Evolutionary conservation across 2,888 invertebrate species (phyloP).

Genomic region (Acanthosepion pharaonis): DNA sequence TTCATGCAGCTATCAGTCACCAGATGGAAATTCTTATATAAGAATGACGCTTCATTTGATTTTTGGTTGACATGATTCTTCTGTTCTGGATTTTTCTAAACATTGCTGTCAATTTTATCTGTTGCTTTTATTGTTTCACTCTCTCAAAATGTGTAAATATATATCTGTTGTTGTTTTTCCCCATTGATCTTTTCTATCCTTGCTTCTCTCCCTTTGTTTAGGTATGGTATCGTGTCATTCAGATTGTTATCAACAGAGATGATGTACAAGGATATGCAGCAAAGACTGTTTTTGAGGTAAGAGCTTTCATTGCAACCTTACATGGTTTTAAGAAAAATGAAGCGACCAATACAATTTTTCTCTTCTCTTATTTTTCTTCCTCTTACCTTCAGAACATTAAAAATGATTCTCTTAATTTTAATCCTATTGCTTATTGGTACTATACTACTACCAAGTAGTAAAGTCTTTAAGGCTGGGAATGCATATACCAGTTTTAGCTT

Average conservation of each 20-base stretch:
- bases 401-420: too few species aligned
- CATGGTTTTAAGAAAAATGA: background rate
- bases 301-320: conserved; percentile 48
- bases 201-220: conserved; percentile 49
- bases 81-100: background rate
- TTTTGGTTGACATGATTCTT: background rate
- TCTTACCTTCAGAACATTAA: too few species aligned
- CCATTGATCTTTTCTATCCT: background rate
- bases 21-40: too few species aligned
- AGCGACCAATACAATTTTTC: too few species aligned
- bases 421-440: too few species aligned
- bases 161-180: background rate
- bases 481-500: too few species aligned
- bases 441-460: too few species aligned
- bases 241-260: conserved; percentile 99
- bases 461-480: too few species aligned
- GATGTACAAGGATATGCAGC: conserved; percentile 99
- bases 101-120: background rate
- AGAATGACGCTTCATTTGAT: background rate
- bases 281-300: conserved; percentile 97
- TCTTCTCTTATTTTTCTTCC: too few species aligned
- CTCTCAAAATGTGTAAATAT: background rate
- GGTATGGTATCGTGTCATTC: conserved; percentile 97
- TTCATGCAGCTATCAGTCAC: too few species aligned
- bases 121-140: background rate